A percentile compares a stretch with the other conserved stretches of the same genome.
Evolutionary conservation across 2,113 vertebrate genomes (phyloP).

Genomic region (Vidua macroura): DNA sequence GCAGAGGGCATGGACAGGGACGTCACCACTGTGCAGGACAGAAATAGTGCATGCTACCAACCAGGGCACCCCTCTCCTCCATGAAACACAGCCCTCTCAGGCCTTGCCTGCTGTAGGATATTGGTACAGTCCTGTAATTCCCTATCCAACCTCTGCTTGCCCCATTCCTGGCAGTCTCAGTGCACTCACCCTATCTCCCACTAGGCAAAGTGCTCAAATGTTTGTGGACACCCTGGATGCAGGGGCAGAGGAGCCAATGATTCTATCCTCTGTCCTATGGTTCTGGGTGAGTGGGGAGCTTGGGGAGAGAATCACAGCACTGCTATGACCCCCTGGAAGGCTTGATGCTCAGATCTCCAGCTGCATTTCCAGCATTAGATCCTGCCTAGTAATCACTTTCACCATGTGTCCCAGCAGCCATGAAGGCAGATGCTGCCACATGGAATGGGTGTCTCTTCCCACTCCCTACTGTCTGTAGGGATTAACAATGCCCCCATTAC

Average conservation of each 20-base stretch:
- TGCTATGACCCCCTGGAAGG: fast-evolving
- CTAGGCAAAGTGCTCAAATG: fast-evolving
- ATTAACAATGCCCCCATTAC: neutral
- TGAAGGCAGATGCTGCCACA: neutral
- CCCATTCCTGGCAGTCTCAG: neutral
- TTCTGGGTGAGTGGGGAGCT: fast-evolving
- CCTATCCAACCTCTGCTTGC: neutral
- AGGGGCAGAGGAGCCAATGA: neutral
- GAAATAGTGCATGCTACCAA: neutral
- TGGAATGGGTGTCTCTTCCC: neutral
- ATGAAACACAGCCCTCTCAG: neutral
- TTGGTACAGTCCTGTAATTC: neutral
- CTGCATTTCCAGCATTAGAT: neutral
- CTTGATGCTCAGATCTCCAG: neutral
- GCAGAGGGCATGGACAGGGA: neutral
- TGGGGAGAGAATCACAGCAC: fast-evolving
- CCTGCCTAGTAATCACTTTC: fast-evolving
- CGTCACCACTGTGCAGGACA: neutral
- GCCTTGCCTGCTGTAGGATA: neutral
- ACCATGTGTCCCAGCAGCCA: fast-evolving
- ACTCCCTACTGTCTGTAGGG: conserved; percentile 9
- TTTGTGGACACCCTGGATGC: neutral
- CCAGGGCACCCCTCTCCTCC: neutral
- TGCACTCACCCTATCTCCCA: neutral
- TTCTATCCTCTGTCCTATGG: fast-evolving